Evolutionary conservation across 2,113 vertebrate species (phyloP), one percentile per base, ranked within the genome.

Genomic region (Oceanodroma tethys): DNA sequence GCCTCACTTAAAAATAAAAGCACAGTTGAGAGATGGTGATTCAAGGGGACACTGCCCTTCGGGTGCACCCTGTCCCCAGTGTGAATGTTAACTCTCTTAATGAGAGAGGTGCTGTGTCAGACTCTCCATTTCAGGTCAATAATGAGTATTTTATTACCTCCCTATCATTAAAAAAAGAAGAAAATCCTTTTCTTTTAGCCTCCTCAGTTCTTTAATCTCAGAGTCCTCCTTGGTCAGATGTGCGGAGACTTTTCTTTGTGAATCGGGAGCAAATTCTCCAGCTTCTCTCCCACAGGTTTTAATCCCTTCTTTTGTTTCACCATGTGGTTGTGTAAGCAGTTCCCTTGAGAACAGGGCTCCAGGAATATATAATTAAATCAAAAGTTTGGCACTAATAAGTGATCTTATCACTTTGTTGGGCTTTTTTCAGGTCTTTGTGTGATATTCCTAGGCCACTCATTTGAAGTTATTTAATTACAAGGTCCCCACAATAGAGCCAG

Each of bases 271-370:
- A 80, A 96, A 95, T 86, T 96, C 85, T 86, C 87, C 70, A 81
- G 87, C 94, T 95, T 89, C 74, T 59, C 81, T 94, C 95, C 95
- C 95, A 95, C 92, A 94, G 78, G 68, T 82, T 96, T 89, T 98
- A 98, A 98, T 98, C 96, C 94, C 85, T 74, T 97, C 84, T 93
- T 98, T 98, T 98, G 97, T 98, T 97, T 97, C 81, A 60, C 97
- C 91, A 63, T 75, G 87, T 47, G 81, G 95, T 96, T 95, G 94
- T 96, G 96, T 96, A 97, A 98, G 97, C 58, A 96, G 97, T 97
- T 98, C 97, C 97, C 56, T 55, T 89, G 96, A 95, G 97, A 96
- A 96, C 90, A 81, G 53, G 88, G 93, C 89, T 89, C 65, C 86
- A 62, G 93, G 97, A 97, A 96, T 97, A 71, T 97, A 94, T 97